Evolutionary conservation across 2,888 invertebrate genomes (phyloP).

Genomic region (Drosophila seclusa): DNA sequence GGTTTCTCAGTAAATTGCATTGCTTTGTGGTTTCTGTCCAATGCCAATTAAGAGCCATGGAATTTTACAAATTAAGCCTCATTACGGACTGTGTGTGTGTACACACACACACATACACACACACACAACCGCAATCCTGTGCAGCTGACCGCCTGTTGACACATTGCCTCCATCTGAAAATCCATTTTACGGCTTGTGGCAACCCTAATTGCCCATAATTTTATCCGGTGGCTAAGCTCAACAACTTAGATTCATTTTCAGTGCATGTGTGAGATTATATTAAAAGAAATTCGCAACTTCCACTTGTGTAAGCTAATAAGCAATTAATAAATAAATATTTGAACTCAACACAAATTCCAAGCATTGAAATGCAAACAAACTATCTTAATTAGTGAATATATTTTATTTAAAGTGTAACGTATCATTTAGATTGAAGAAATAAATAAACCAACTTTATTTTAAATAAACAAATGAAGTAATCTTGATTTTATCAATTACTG

Average conservation of each 20-base stretch:
- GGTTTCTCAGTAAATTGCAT: slow-evolving; percentile 37
- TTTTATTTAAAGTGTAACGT: not conserved
- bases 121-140: slow-evolving; percentile 63
- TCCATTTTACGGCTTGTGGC: slow-evolving; percentile 69
- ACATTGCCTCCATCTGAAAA: slow-evolving; percentile 67
- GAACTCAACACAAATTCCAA: not conserved
- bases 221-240: slow-evolving; percentile 36
- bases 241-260: slow-evolving; percentile 12
- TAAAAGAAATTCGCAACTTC: slow-evolving; percentile 18
- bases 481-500: not conserved
- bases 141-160: slow-evolving; percentile 66
- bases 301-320: slow-evolving; percentile 7
- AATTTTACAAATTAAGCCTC: slow-evolving; percentile 77
- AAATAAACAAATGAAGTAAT: not conserved
- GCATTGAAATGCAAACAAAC: not conserved
- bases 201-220: slow-evolving; percentile 74
- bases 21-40: slow-evolving; percentile 61
- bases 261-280: slow-evolving; percentile 28
- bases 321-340: slow-evolving; percentile 12
- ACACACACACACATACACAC: slow-evolving; percentile 25
- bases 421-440: not conserved
- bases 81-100: slow-evolving; percentile 46
- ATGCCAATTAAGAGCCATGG: slow-evolving; percentile 77
- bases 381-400: not conserved
- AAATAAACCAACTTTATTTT: not conserved